A percentile compares a stretch with the other conserved stretches of the same genome.
phyloP scores from a whole-genome alignment of 2,113 vertebrate genomes.

The Anguilla rostrata region DNA sequence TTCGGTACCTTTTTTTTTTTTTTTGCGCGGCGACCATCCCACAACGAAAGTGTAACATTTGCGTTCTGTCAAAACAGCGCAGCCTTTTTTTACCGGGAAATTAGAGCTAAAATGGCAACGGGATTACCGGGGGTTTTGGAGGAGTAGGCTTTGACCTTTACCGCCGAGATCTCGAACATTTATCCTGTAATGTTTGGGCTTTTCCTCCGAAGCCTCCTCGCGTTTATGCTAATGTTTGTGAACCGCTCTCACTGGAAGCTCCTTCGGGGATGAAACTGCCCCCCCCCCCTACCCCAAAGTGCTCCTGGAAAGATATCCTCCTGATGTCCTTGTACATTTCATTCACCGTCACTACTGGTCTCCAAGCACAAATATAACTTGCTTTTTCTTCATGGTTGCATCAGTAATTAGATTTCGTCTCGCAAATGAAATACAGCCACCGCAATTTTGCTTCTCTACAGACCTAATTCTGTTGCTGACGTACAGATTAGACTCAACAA shows the following conservation, averaged over 20 bases:
- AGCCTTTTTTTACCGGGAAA: conserved; percentile 32
- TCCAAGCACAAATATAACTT: neutral
- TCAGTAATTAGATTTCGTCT: neutral
- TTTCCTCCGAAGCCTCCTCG: conserved; percentile 39
- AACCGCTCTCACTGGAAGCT: conserved; percentile 40
- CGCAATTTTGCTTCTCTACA: neutral
- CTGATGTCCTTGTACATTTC: neutral
- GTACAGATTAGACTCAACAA: neutral
- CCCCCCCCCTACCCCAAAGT: neutral
- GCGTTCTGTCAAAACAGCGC: conserved; percentile 34
- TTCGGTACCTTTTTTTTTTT: too few species aligned
- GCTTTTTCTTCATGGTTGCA: neutral
- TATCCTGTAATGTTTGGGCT: conserved; percentile 49
- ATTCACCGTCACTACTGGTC: neutral
- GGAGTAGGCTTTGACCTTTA: conserved; percentile 59
- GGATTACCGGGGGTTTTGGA: conserved; percentile 52
- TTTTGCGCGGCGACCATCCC: neutral
- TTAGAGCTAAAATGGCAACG: conserved; percentile 50
- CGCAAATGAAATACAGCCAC: neutral
- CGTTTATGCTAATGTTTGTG: conserved; percentile 61
- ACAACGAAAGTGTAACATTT: conserved; percentile 5
- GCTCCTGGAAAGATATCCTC: neutral
- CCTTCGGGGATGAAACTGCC: conserved; percentile 33
- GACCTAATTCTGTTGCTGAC: neutral
- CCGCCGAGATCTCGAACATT: conserved; percentile 58